phyloP scores from a whole-genome alignment of 2,888 invertebrate species.

The Lacanobia wlatinum region DNA sequence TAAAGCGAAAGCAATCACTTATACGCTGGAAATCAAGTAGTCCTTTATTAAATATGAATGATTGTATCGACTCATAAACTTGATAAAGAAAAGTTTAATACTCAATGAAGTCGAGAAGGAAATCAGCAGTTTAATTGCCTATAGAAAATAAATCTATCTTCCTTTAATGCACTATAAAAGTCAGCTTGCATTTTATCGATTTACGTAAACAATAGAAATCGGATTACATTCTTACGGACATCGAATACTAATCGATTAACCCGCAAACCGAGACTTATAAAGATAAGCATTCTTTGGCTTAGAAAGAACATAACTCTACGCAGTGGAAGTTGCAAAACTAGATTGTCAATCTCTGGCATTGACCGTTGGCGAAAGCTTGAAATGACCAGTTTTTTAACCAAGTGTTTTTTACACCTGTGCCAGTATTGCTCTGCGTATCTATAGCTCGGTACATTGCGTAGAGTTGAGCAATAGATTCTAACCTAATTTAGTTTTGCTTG shows the following conservation, averaged over 20 bases:
- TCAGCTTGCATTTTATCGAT: constrained; percentile 34
- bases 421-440: constrained; percentile 27
- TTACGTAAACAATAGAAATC: constrained; percentile 54
- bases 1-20: not conserved
- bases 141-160: constrained; percentile 7
- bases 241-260: constrained; percentile 42
- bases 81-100: not conserved
- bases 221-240: constrained; percentile 23
- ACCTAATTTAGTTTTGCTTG: constrained; percentile 54
- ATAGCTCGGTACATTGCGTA: constrained; percentile 30
- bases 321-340: constrained; percentile 66
- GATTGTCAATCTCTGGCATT: constrained; percentile 77
- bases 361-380: constrained; percentile 83
- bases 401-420: constrained; percentile 47
- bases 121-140: not conserved
- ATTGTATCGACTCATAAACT: not conserved
- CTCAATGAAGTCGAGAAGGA: not conserved
- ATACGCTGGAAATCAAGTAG: too few species aligned
- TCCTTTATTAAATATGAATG: not conserved
- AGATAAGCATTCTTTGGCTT: constrained; percentile 24
- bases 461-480: constrained; percentile 48
- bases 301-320: constrained; percentile 31
- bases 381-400: constrained; percentile 67
- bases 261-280: constrained; percentile 8
- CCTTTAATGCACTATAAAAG: constrained; percentile 25